phyloP scores from a whole-genome alignment of 2,888 invertebrate species.

The Hesperia comma region DNA sequence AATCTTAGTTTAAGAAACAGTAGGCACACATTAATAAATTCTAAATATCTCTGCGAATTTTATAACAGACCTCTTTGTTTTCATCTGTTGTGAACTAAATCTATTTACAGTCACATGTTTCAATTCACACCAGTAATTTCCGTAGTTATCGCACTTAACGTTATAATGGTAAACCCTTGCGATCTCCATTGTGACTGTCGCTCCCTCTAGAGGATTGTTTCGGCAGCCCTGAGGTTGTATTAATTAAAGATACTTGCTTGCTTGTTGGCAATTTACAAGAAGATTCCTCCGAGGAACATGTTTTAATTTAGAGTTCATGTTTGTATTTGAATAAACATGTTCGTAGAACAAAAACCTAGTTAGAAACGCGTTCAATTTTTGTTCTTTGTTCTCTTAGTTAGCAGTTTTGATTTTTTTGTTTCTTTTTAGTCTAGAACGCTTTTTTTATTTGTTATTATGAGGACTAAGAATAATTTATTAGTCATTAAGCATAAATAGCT shows the following conservation, averaged over 20 bases:
- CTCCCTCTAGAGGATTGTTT: constrained; percentile 35
- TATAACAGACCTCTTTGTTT: too few relatives aligned
- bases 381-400: neutral
- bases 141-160: neutral
- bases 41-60: too few relatives aligned
- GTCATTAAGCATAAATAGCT: too few relatives aligned
- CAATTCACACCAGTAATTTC: neutral
- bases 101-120: neutral
- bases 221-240: constrained; percentile 35
- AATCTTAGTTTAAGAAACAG: too few relatives aligned
- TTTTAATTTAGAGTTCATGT: constrained; percentile 48
- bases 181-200: constrained; percentile 26
- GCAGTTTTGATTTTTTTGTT: too few relatives aligned
- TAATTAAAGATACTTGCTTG: constrained; percentile 38
- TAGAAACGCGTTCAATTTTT: neutral
- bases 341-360: neutral
- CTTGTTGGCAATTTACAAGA: constrained; percentile 21
- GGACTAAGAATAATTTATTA: too few relatives aligned
- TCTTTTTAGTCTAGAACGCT: too few relatives aligned
- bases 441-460: too few relatives aligned
- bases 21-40: too few relatives aligned
- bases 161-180: neutral
- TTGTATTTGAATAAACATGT: constrained; percentile 32
- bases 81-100: neutral
- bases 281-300: constrained; percentile 24